Conservation (phyloP, 2,888 invertebrate genomes). For the Pseudanteris insignis region DNA sequence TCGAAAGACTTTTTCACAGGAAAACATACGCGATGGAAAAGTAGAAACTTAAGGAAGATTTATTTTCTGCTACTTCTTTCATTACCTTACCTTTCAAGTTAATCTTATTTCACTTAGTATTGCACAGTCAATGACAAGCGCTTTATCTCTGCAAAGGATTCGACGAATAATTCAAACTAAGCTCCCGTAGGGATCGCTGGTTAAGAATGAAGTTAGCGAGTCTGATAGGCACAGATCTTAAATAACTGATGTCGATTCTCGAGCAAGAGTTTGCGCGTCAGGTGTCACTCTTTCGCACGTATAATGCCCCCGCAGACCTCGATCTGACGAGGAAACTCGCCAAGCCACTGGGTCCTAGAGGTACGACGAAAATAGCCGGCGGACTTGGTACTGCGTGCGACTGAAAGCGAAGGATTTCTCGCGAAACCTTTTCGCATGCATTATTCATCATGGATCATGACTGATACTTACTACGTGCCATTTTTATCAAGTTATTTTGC, state of each 20-base stretch:
- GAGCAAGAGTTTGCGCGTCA: constrained; percentile 19
- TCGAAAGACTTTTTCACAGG: too few species aligned
- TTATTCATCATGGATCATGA: constrained; percentile 63
- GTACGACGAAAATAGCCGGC: too few species aligned
- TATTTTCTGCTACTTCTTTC: too few species aligned
- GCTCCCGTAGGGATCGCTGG: constrained; percentile 11
- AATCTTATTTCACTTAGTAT: constrained; percentile 27
- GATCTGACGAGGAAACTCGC: too few species aligned
- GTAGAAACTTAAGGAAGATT: too few species aligned
- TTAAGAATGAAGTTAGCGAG: constrained; percentile 26
- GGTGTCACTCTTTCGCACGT: constrained; percentile 40
- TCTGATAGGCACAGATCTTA: constrained; percentile 22
- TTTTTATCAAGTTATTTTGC: constrained; percentile 50
- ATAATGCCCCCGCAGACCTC: constrained; percentile 25
- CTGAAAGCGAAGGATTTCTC: constrained; percentile 39
- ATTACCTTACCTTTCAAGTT: constrained; percentile 7
- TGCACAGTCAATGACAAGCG: constrained; percentile 10
- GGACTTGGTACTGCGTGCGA: constrained; percentile 19
- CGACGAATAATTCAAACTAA: constrained; percentile 25
- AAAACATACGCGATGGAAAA: too few species aligned
- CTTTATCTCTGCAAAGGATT: constrained; percentile 13
- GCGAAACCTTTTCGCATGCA: constrained; percentile 52
- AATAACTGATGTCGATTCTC: constrained; percentile 37
- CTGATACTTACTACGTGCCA: constrained; percentile 61
- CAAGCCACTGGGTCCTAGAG: too few species aligned